These are phyloP conservation scores for Ptilorrhoa leucosticta DNA, from an alignment of 2,113 vertebrate species.

Conservation along the genomic window DNA sequence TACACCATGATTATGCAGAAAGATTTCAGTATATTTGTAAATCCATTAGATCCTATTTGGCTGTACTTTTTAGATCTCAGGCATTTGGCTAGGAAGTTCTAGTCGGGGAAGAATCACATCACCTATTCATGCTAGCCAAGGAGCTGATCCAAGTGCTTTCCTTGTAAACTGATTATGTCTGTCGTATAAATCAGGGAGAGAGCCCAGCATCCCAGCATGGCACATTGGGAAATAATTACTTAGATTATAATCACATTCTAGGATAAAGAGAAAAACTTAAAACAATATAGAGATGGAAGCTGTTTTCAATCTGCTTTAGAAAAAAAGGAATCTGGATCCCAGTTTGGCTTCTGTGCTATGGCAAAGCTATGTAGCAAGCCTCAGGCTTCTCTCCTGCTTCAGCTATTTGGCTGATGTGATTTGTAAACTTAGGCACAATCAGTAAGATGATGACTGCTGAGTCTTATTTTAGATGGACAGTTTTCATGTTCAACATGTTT, in stretches of 20 bases:
- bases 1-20: rapidly evolving
- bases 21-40: neutral
- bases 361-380: neutral
- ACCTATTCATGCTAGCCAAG: neutral
- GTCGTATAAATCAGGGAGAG: neutral
- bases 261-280: neutral
- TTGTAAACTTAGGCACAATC: constrained; percentile 31
- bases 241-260: neutral
- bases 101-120: neutral
- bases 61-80: neutral
- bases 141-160: neutral
- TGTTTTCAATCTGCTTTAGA: neutral
- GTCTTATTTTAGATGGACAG: constrained; percentile 57
- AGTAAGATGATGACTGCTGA: constrained; percentile 15
- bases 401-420: constrained; percentile 14
- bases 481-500: constrained; percentile 56
- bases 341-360: neutral
- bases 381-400: neutral
- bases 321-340: neutral
- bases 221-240: neutral
- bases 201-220: neutral
- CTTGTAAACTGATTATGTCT: neutral
- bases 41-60: neutral
- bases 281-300: neutral
- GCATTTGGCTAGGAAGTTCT: neutral